Evolutionary conservation across 35 echinoderm and acorn worm species (phyloP), one percentile per base, ranked within the genome.

Genomic region (Holothuria glaberrima): DNA sequence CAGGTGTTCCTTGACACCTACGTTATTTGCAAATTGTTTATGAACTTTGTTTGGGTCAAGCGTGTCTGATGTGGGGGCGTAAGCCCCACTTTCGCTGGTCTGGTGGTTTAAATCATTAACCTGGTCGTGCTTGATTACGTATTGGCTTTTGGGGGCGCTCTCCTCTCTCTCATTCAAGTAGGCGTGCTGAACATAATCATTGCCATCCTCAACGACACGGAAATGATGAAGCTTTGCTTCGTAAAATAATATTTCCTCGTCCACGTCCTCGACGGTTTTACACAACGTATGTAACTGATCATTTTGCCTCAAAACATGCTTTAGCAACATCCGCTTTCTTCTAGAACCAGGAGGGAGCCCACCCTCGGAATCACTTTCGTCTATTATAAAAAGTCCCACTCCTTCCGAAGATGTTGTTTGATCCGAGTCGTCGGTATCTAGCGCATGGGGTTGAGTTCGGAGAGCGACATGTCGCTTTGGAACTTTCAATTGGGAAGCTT

Each of bases 201-300:
- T 52, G 3, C 85, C 85, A 31, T 50, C 66, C 54, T 87, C 85
- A 48, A 67, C 20, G 2, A 87, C 32, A 29, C 85, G 34, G 33
- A 46, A 69, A 31, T 87, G 85, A 29, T 87, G 85, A 14, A 87
- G 41, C 20, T 87, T 87, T 22, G 85, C 85, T 31, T 87, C 85
- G 46, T 87, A 87, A 41, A 87, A 87, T 62, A 87, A 28, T 12
- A 87, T 87, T 29, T 87, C 62, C 65, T 87, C 85, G 58, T 87
- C 85, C 21, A 87, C 44, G 38, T 87, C 66, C 38, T 87, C 85
- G 32, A 87, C 61, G 19, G 85, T 87, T 71, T 50, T 30, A 69
- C 61, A 36, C 17, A 87, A n/a, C 16, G 19, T 50, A 36, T 71
- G 61, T 28, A 87, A 46, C 67, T 71, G 31, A 32, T 87, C 85